Percentiles rank a stretch among this genome's conserved stretches.
Conservation (phyloP, 2,888 invertebrate species). For the Lasioglossum zephyrum region DNA sequence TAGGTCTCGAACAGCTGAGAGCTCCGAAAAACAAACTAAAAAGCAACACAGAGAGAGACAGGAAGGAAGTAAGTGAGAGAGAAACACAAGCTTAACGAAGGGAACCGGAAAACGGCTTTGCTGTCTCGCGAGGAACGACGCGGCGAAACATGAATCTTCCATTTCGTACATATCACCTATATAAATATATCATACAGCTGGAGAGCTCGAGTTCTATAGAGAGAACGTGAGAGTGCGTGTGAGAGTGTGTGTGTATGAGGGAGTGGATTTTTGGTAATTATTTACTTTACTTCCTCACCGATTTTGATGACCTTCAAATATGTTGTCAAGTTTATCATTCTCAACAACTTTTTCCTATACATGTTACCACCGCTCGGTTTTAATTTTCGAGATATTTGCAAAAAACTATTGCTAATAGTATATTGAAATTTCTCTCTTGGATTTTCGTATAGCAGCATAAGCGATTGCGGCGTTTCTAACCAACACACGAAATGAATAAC, state of each 20-base stretch:
- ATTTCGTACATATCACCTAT: slow-evolving; percentile 84
- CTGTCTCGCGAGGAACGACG: slow-evolving; percentile 43
- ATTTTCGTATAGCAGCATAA: too few species aligned
- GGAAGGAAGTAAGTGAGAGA: neutral
- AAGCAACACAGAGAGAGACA: neutral
- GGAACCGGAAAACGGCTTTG: slow-evolving; percentile 7
- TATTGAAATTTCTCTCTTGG: too few species aligned
- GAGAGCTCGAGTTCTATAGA: slow-evolving; percentile 14
- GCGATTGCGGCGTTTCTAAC: too few species aligned
- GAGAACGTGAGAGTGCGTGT: neutral
- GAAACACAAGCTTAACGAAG: slow-evolving; percentile 33
- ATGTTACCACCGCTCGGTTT: too few species aligned
- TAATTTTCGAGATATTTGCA: too few species aligned
- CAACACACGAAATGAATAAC: too few species aligned
- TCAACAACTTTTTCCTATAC: too few species aligned
- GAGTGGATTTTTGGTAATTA: neutral
- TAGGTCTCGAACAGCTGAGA: neutral
- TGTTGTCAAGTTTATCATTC: too few species aligned
- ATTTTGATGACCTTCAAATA: too few species aligned
- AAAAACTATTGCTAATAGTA: too few species aligned
- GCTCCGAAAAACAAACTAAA: neutral
- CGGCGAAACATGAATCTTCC: slow-evolving; percentile 82
- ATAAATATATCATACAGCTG: slow-evolving; percentile 62
- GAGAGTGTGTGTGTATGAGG: neutral
- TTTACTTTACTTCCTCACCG: too few species aligned